Evolutionary conservation across 2,113 vertebrate species (phyloP), one percentile per base, ranked within the genome.

Genomic region (Ceuthmochares aereus): DNA sequence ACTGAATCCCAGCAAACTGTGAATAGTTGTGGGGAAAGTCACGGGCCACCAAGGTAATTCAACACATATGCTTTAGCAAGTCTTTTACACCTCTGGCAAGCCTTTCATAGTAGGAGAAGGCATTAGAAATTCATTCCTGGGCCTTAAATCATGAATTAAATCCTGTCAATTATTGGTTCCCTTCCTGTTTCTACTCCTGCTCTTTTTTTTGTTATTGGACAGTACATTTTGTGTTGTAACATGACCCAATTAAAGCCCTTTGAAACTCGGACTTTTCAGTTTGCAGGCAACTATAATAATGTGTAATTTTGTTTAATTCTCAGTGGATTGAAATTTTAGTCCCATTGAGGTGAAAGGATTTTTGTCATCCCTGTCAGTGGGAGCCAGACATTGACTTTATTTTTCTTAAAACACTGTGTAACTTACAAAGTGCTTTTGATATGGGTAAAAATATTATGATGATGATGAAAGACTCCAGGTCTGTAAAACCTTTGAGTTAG

Each of bases 21-120:
- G 10, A 92, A 62, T 80, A 45, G 32, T 94, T 80, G 32, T 77
- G 91, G 79, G 40, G 79, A 92, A 81, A 93, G 95, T 91, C 85
- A 63, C 5, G 4, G 82, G 85, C 87, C 90, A 93, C 82, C 83
- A 91, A 86, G 47, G 52, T 95, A 95, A 96, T 96, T 90, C 62
- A 80, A 34, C 63, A 84, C 84, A 86, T 29, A 12, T 94, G 91
- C 74, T 67, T 60, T 9, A 95, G 63, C 85, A 86, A 77, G 93
- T 75, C 94, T 88, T 86, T 92, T 86, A 93, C 67, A 81, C 86
- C 83, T 88, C 90, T 96, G 95, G 85, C 88, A 93, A 90, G 59
- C 9, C 72, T 77, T 81, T 94, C 79, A 8, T 89, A 67, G 75
- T 30, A 70, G 75, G 42, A 83, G 47, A 78, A 92, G 14, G 60